phyloP scores from a whole-genome alignment of 1,140 invertebrate species.

The Archegozetes longisetosus region DNA sequence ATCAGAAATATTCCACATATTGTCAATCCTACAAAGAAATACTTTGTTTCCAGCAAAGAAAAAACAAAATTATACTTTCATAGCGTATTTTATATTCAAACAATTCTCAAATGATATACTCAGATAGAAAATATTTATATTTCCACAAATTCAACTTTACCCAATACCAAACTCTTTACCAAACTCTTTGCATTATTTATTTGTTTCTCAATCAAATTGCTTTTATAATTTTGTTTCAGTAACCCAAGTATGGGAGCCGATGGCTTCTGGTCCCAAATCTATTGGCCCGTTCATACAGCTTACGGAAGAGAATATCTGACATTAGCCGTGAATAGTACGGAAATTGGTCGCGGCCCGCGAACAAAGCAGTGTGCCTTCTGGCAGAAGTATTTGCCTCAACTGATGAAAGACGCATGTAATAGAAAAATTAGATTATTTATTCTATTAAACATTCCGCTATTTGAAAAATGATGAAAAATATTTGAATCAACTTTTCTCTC shows the following conservation, averaged over 20 bases:
- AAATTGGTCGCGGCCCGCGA: constrained; percentile 64
- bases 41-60: too few relatives aligned
- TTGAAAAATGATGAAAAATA: too few relatives aligned
- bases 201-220: background rate
- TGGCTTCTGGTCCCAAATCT: constrained; percentile 36
- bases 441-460: background rate
- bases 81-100: too few relatives aligned
- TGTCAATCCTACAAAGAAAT: too few relatives aligned
- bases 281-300: constrained; percentile 73
- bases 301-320: constrained; percentile 67
- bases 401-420: constrained; percentile 46
- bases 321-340: constrained; percentile 55
- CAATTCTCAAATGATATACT: too few relatives aligned
- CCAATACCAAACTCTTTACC: background rate
- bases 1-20: too few relatives aligned
- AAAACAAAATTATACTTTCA: too few relatives aligned
- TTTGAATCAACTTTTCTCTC: too few relatives aligned
- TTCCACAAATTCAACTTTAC: background rate
- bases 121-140: too few relatives aligned
- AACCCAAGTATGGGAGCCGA: constrained; percentile 41
- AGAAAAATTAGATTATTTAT: background rate
- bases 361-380: constrained; percentile 88
- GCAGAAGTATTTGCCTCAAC: constrained; percentile 80
- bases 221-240: constrained; percentile 29
- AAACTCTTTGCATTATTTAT: background rate